Percentiles rank a stretch among this genome's conserved stretches.
Conservation (phyloP, 2,113 vertebrate species). For the Oplegnathus fasciatus region DNA sequence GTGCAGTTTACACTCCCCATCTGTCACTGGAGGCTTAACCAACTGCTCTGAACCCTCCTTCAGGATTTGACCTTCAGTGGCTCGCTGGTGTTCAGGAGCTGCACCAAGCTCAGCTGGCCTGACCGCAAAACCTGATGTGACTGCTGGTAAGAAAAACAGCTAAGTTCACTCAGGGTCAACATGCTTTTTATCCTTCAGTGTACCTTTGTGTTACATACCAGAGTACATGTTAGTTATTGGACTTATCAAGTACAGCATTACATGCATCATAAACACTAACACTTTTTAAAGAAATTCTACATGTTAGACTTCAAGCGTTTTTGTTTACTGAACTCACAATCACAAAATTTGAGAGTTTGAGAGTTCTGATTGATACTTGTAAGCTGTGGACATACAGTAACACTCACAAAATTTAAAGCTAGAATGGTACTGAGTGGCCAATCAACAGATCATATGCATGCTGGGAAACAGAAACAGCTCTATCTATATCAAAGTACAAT, state of each 20-base stretch:
- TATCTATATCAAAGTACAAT: background rate
- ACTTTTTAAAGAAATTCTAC: background rate
- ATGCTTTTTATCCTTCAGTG: background rate
- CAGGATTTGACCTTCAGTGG: slow-evolving; percentile 48
- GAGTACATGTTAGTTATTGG: background rate
- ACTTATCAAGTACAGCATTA: background rate
- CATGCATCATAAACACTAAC: background rate
- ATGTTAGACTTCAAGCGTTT: background rate
- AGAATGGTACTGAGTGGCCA: background rate
- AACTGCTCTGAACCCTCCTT: slow-evolving; percentile 38
- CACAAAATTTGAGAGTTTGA: background rate
- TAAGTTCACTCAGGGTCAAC: background rate
- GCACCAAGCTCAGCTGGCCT: slow-evolving; percentile 14
- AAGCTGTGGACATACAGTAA: slow-evolving; percentile 2
- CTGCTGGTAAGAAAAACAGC: background rate
- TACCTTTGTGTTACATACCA: background rate
- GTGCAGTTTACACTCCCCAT: slow-evolving; percentile 60
- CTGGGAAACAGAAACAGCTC: background rate
- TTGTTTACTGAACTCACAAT: slow-evolving; percentile 1
- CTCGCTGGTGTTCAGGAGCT: slow-evolving; percentile 11
- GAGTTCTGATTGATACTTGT: background rate
- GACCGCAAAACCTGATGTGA: slow-evolving; percentile 12
- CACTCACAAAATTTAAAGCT: background rate
- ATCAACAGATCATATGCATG: background rate
- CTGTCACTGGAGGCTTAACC: slow-evolving; percentile 75